Percentiles rank a stretch among this genome's conserved stretches.
Conservation (phyloP, 2,113 vertebrate species). For the Tylochromis polylepis region DNA sequence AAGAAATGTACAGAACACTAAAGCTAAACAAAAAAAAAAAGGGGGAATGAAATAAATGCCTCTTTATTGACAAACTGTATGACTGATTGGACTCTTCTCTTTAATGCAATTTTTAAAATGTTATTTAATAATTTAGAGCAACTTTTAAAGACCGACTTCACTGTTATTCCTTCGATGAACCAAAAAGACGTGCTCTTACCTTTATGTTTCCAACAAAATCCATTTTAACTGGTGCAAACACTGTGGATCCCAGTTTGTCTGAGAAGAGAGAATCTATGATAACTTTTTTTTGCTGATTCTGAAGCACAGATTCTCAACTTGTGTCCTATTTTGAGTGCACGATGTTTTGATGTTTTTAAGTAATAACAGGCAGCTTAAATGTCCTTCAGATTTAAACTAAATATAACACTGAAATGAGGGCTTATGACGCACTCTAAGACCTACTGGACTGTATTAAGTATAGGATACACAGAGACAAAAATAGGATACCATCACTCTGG, state of each 20-base stretch:
- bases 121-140: not conserved
- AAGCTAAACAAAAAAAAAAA: not conserved
- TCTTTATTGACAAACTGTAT: not conserved
- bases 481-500: not conserved
- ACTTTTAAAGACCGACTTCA: not conserved
- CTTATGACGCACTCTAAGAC: not conserved
- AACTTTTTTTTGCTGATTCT: conserved; percentile 8
- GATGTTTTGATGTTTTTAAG: not conserved
- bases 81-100: not conserved
- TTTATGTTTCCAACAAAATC: conserved; percentile 99
- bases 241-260: conserved; percentile 97
- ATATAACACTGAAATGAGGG: not conserved
- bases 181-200: conserved; percentile 68
- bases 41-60: not conserved
- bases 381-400: not conserved
- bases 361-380: not conserved
- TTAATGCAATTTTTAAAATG: not conserved
- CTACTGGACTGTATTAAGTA: not conserved
- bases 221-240: conserved; percentile 99
- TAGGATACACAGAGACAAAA: not conserved
- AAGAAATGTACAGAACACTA: not conserved
- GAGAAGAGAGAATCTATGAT: conserved; percentile 64
- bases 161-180: not conserved
- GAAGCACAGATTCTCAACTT: not conserved
- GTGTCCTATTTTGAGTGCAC: not conserved